Evolutionary conservation across 2,797 vertebrate species (phyloP), one percentile per base, ranked within the genome.

Genomic region (Sphaeramia orbicularis): DNA sequence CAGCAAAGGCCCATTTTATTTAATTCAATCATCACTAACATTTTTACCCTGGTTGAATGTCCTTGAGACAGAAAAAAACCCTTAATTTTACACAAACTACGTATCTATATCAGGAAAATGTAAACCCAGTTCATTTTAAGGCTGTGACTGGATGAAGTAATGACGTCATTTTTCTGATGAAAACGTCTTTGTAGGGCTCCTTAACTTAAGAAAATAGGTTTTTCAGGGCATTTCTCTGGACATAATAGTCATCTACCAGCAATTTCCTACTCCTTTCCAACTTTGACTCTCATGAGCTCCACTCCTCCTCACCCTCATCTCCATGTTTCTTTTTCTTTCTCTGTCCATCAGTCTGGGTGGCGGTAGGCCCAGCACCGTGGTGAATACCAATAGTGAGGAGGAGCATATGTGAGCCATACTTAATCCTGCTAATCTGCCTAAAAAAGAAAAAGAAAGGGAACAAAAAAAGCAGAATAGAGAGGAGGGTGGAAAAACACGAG

Each of bases 371-470:
- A 88, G 92, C 93, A 93, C 92, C 86, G 94, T 91, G 40, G 13
- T 55, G 52, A 55, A 55, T 55, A 41, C 52, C 94, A 96, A 95
- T 95, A 94, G 94, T 96, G 94, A 96, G 92, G 91, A 94, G 89
- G 94, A 97, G 96, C 97, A 98, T 98, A 97, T 98, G 97, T 95
- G 96, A 96, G 94, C 94, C 95, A 95, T 95, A 94, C 94, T 94
- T 98, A 98, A 98, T 98, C 97, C 96, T 94, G 93, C 95, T 98
- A 98, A 98, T 98, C 96, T 98, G 89, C 91, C 95, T 96, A 95
- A 94, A 93, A 91, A 88, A 80, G 85, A 88, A 81, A 89, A 89
- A 86, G 62, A 84, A 91, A 84, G 59, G 83, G 80, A 86, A 84
- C 76, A 80, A 24, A 78, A 89, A 83, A 57, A 74, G 72, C 63